Base-by-base conservation (phyloP, 1,140 invertebrate species). In the Zaprionus capensis region DNA sequence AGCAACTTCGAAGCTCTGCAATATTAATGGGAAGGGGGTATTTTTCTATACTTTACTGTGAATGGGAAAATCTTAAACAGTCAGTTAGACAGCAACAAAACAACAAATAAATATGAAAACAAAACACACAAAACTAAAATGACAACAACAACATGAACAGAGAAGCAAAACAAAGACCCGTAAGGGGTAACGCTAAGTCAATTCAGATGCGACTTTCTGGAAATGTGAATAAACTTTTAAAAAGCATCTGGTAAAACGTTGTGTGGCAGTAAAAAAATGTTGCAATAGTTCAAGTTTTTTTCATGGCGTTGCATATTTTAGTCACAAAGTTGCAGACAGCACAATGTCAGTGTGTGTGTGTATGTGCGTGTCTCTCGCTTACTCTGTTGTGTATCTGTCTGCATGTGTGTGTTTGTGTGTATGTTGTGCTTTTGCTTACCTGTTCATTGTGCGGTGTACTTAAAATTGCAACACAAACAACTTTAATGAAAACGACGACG, bases 401-500 rank as follows among this genome's bases (percentile, higher is more conserved):
- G 51, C 62, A 34, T 62, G 26, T 68, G 59, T 77, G 26, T 63
- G 12, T 81, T 36, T 53, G 36, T 72, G 41, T 76, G 77, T 79
- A 64, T 71, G 65, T 55, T 53, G 70, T 76, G 64, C 55, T 68
- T 78, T 75, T 76, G 85, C 84, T 88, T 88, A 88, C 84, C 84
- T 88, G 85, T 88, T 90, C 84, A 88, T 88, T 79, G 84, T 88
- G 81, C 71, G 81, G 81, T 58, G 84, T 81, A 81, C 80, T 90
- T 88, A 68, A 90, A 88, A 88, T 88, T 90, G 84, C 84, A 88
- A 80, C 84, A 90, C 81, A 90, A 90, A 88, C 84, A 87, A 90
- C 84, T 88, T 88, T 88, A 79, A 90, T 88, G 75, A 88, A 90
- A 79, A 81, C 78, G 81, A 78, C 69, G 84, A 72, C 76, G 70